Base-by-base conservation (phyloP, 2,797 vertebrate genomes). In the Merluccius polli region DNA sequence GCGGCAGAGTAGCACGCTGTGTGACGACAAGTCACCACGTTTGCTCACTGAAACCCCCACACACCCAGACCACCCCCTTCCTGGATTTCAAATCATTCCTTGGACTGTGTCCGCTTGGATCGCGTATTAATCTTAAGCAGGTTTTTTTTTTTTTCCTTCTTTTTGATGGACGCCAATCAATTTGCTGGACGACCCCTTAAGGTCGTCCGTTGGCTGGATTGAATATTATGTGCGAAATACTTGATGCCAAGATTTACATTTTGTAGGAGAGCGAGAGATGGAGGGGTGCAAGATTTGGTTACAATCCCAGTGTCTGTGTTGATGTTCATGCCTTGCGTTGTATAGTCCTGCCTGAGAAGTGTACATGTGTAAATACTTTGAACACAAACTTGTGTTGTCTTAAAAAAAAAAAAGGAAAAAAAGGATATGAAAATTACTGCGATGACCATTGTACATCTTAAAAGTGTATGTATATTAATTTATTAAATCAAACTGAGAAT, bases 401-500 rank as follows among this genome's bases (percentile, higher is more conserved):
- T 88, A 79, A 85, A 79, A 92, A 91, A 79, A 88, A 82, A 90
- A 89, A 88, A 87, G 76, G 88, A 78, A 63, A 68, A 81, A 87
- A 4, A 71, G 75, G 32, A 94, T 89, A 88, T 89, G 76, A 91
- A 93, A 91, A 95, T 95, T 94, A 94, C 95, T 94, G 94, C 94
- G 94, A 95, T 96, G 94, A 96, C 94, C 94, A 95, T 95, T 97
- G 96, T 97, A 97, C 95, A 97, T 97, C 95, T 96, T 96, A 92
- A 95, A 94, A 89, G 89, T 94, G 89, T 95, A 95, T 96, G 94
- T 97, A 95, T 97, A 95, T 96, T 95, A 99, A 99, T 98, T 99
- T 99, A 98, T 99, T 98, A 98, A 99, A 99, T 97, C 93, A 95
- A 95, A 94, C 93, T 95, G 94, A 96, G 95, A 95, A 95, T 97